Percentiles rank a stretch among this genome's conserved stretches.
Evolutionary conservation across 2,113 vertebrate genomes (phyloP).

Genomic region (Trematomus loennbergii): DNA sequence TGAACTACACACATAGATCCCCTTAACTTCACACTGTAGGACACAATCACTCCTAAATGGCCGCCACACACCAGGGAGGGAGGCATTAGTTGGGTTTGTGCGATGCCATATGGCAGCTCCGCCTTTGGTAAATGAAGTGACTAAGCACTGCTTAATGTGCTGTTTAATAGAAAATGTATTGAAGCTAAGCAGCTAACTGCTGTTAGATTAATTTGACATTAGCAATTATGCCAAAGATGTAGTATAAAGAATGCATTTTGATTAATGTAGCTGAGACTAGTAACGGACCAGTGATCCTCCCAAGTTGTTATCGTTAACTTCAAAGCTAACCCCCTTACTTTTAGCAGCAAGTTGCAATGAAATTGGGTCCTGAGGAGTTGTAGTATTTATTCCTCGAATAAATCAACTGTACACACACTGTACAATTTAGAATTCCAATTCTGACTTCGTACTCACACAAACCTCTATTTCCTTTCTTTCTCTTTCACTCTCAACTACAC

Average conservation of each 20-base stretch:
- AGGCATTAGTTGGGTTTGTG: constrained; percentile 36
- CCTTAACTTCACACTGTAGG: neutral
- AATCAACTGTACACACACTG: no score
- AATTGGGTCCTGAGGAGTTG: no score
- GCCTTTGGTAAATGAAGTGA: constrained; percentile 48
- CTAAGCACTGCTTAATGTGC: constrained; percentile 61
- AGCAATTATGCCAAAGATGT: constrained; percentile 32
- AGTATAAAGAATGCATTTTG: constrained; percentile 6
- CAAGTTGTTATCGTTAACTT: neutral
- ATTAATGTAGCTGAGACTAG: neutral
- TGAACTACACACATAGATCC: neutral
- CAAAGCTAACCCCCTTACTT: no score
- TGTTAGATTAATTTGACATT: constrained; percentile 57
- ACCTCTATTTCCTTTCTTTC: no score
- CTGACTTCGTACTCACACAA: no score
- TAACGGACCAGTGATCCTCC: neutral
- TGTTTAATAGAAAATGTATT: constrained; percentile 65
- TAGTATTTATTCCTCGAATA: no score
- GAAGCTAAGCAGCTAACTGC: constrained; percentile 51
- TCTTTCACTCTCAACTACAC: no score
- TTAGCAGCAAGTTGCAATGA: no score
- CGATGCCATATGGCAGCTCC: constrained; percentile 53
- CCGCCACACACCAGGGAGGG: constrained; percentile 32
- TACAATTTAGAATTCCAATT: no score
- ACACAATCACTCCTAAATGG: constrained; percentile 31